phyloP scores from a whole-genome alignment of 1,140 invertebrate genomes.

The Drosophila gunungcola region DNA sequence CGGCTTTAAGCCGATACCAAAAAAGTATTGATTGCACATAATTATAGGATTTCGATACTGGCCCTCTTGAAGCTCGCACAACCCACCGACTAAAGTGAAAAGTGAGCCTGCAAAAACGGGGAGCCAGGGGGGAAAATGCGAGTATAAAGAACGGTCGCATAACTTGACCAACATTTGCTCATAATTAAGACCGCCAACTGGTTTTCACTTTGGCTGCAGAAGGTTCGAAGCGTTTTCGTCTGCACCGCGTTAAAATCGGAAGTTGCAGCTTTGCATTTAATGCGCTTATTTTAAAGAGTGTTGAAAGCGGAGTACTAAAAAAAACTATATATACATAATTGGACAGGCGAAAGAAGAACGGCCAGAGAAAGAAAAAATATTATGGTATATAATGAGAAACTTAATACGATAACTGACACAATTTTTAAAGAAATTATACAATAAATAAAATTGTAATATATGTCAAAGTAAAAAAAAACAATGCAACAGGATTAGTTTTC shows the following conservation, averaged over 20 bases:
- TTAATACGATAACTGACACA: slow-evolving; percentile 3
- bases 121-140: not conserved
- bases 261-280: slow-evolving; percentile 78
- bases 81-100: slow-evolving; percentile 53
- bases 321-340: slow-evolving; percentile 19
- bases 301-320: slow-evolving; percentile 62
- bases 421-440: not conserved
- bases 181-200: slow-evolving; percentile 72
- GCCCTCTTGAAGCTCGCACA: slow-evolving; percentile 8
- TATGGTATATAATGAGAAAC: slow-evolving; percentile 23
- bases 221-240: slow-evolving; percentile 31
- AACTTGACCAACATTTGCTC: slow-evolving; percentile 71
- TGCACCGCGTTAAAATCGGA: slow-evolving; percentile 73
- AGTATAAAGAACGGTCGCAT: slow-evolving; percentile 47
- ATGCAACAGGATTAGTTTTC: not conserved
- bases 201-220: slow-evolving; percentile 37
- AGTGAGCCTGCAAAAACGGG: slow-evolving; percentile 36
- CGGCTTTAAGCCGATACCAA: slow-evolving; percentile 60
- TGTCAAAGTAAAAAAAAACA: too few relatives aligned
- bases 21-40: slow-evolving; percentile 82
- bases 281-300: slow-evolving; percentile 77
- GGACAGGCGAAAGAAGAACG: not conserved
- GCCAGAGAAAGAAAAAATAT: not conserved
- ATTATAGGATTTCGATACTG: slow-evolving; percentile 71
- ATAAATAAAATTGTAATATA: not conserved